Evolutionary conservation across 2,113 vertebrate genomes (phyloP), one percentile per base, ranked within the genome.

Genomic region (Oenanthe oenanthe): DNA sequence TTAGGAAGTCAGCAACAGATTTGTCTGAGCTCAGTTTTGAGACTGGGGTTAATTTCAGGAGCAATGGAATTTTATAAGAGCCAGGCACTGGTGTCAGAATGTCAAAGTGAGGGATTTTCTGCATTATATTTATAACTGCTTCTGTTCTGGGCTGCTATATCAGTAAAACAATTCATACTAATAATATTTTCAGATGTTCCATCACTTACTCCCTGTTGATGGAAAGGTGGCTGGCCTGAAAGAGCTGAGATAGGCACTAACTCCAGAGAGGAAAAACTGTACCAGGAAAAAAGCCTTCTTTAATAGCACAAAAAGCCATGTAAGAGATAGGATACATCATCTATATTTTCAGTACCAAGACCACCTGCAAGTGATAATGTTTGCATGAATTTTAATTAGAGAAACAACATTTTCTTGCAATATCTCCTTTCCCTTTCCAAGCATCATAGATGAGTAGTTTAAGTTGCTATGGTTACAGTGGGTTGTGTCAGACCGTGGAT

Each of bases 391-490:
- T 86, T 86, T 95, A 93, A 82, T 95, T 91, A 91, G 96, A 72
- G 57, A 81, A 96, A 94, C 92, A 86, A 78, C 85, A 78, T 95
- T 97, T 97, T 89, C 75, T 94, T 96, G 75, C 80, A 96, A 13
- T 89, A 73, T 54, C 60, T 94, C 65, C 92, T 76, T 91, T 94
- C 67, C 73, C 61, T 85, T 87, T 94, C 68, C 24, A 89, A 80
- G 80, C 71, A 95, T 36, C 36, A 66, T 65, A 91, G 96, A 85
- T 45, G 65, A 94, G 76, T 75, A 78, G 61, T 77, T 92, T 34
- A 65, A 92, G 92, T 97, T 98, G 93, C 97, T 87, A 97, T 91
- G 96, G 95, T 87, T 97, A 91, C 96, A 85, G 1, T 60, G 80
- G 89, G 75, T 32, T 92, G 78, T 91, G 81, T 86, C 85, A 94